Evolutionary conservation across 2,797 vertebrate species (phyloP).

Genomic region (Pipistrellus pygmaeus): DNA sequence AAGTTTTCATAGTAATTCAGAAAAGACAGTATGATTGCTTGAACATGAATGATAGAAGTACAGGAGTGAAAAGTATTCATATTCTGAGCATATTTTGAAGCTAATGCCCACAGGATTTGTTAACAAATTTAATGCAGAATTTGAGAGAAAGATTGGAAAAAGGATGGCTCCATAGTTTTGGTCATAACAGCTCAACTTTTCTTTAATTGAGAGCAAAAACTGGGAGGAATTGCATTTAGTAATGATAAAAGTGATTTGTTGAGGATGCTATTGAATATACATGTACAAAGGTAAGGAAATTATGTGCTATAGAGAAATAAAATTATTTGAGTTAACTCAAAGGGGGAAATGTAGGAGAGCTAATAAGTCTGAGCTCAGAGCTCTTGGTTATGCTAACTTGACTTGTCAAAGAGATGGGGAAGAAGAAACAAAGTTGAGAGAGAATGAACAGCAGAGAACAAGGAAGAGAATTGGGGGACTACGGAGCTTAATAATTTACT

Average conservation of each 20-base stretch:
- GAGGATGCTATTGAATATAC: background rate
- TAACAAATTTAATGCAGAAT: background rate
- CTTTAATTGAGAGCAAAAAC: background rate
- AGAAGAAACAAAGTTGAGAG: background rate
- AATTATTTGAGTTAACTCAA: background rate
- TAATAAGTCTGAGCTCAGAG: background rate
- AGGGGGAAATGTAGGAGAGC: rapidly evolving
- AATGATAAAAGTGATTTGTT: background rate
- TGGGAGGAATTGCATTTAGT: background rate
- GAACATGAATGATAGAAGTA: background rate
- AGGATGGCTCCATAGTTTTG: background rate
- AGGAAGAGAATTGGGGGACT: background rate
- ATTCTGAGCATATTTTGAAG: background rate
- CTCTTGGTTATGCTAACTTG: background rate
- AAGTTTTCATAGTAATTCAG: background rate
- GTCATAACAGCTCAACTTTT: background rate
- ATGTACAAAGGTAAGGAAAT: background rate
- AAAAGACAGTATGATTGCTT: background rate
- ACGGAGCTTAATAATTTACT: background rate
- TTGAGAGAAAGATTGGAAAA: background rate
- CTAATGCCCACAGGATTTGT: background rate
- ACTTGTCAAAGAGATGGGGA: background rate
- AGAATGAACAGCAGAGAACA: background rate
- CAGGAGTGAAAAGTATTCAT: background rate
- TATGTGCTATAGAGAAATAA: rapidly evolving